Conservation (phyloP, 2,797 vertebrate species). For the Choloepus didactylus region DNA sequence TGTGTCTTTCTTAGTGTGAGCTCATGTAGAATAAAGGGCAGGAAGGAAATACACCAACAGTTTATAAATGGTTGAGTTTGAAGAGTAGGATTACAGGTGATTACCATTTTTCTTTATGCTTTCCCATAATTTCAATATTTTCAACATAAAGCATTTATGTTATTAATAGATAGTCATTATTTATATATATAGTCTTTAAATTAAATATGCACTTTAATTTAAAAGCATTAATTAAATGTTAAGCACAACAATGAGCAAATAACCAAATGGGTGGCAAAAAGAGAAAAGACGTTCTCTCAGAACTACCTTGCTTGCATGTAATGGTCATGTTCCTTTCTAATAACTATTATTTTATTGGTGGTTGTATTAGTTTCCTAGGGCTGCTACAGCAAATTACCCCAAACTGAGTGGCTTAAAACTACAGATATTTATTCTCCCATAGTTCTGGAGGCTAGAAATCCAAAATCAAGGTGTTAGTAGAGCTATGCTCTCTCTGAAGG, state of each 20-base stretch:
- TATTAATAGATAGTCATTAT: not conserved
- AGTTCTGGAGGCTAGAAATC: no score
- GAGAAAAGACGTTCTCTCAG: not conserved
- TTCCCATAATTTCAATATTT: constrained; percentile 42
- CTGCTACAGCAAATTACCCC: no score
- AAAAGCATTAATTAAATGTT: constrained; percentile 9
- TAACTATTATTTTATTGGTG: not conserved
- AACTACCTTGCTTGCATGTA: not conserved
- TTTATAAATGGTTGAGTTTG: not conserved
- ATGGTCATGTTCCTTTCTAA: not conserved
- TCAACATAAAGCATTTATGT: not conserved
- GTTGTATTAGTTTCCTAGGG: no score
- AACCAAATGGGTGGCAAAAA: not conserved
- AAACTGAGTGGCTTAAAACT: no score
- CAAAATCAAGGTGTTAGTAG: no score
- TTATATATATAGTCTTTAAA: not conserved
- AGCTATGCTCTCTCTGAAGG: no score
- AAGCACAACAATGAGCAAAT: not conserved
- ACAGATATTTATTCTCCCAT: no score
- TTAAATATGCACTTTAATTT: not conserved
- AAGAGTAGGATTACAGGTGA: not conserved
- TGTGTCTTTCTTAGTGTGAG: not conserved
- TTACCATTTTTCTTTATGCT: not conserved
- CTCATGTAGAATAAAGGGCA: not conserved
- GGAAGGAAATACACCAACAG: not conserved